Conservation (phyloP, 1,140 invertebrate genomes). For the Portunus trituberculatus region DNA sequence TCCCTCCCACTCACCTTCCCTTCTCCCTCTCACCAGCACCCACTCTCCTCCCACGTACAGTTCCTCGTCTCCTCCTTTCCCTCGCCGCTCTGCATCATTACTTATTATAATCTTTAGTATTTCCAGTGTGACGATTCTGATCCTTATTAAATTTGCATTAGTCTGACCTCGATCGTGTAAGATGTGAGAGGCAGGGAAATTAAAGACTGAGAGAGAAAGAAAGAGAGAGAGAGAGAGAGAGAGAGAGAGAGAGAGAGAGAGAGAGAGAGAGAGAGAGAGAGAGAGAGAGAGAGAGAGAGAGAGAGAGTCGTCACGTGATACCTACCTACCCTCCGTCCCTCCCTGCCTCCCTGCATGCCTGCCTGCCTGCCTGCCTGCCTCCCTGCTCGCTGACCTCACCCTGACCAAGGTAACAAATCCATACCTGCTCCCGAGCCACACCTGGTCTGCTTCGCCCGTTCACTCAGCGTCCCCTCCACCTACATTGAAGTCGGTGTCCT, state of each 20-base stretch:
- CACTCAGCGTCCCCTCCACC: not conserved
- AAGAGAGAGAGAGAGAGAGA: slow-evolving; percentile 35
- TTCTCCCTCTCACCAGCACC: not conserved
- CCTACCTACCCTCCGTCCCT: too few species aligned
- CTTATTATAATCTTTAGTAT: too few species aligned
- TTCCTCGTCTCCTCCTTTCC: not conserved
- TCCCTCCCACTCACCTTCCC: not conserved
- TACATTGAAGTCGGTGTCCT: not conserved
- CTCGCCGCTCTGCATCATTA: too few species aligned
- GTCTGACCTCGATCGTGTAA: too few species aligned
- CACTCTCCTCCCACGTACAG: not conserved
- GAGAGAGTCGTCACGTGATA: slow-evolving; percentile 34
- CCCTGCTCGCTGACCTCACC: not conserved
- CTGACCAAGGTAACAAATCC: not conserved
- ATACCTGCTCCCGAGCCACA: not conserved
- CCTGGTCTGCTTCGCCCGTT: not conserved
- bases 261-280: slow-evolving; percentile 37
- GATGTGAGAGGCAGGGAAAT: too few species aligned
- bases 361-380: not conserved
- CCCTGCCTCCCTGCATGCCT: too few species aligned
- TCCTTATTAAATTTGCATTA: too few species aligned
- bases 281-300: slow-evolving; percentile 30
- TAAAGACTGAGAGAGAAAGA: not conserved
- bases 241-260: slow-evolving; percentile 37
- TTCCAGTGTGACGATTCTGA: too few species aligned